phyloP scores from a whole-genome alignment of 2,888 invertebrate species.

The Flexamia atlantica region DNA sequence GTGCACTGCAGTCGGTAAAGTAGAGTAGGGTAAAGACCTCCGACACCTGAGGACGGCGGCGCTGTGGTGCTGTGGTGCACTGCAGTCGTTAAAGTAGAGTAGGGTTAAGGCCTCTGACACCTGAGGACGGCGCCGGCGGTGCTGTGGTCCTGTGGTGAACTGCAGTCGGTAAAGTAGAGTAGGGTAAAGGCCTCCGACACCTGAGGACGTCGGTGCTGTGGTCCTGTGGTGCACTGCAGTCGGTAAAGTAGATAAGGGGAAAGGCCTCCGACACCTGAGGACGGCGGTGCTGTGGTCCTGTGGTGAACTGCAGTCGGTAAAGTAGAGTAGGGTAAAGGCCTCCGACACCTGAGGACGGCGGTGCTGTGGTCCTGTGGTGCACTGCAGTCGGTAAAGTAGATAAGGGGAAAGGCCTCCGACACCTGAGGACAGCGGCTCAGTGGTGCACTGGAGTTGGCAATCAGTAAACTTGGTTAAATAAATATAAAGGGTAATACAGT shows the following conservation, averaged over 20 bases:
- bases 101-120: not conserved
- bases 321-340: not conserved
- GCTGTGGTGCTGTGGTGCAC: not conserved
- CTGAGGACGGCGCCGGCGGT: not conserved
- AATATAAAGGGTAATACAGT: too few relatives aligned
- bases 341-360: slow-evolving; percentile 4
- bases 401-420: not conserved
- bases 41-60: not conserved
- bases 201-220: not conserved
- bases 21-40: not conserved
- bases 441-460: too few relatives aligned
- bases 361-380: not conserved
- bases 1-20: not conserved
- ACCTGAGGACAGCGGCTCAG: too few relatives aligned
- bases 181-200: not conserved
- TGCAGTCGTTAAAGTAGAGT: not conserved
- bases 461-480: too few relatives aligned
- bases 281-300: not conserved
- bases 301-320: not conserved
- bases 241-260: too few relatives aligned
- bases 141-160: too few relatives aligned
- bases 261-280: not conserved
- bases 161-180: too few relatives aligned
- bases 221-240: too few relatives aligned
- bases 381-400: not conserved